A percentile compares a stretch with the other conserved stretches of the same genome.
Conservation (phyloP, 2,888 invertebrate species). For the Cantharis nigra region DNA sequence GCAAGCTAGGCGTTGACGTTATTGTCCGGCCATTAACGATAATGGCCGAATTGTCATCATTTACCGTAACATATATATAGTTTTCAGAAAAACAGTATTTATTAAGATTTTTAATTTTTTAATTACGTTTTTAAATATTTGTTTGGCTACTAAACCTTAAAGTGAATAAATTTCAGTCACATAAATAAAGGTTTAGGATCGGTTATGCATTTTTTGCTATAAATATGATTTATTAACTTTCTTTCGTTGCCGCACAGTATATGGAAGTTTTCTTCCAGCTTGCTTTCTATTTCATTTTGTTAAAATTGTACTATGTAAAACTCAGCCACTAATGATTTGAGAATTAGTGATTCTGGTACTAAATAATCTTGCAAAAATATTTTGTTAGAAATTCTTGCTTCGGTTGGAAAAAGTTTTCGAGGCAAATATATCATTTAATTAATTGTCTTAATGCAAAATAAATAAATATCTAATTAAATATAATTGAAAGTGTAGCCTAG, state of each 20-base stretch:
- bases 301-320: not conserved
- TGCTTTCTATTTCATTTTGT: not conserved
- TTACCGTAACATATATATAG: no score
- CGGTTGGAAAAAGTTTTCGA: not conserved
- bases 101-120: no score
- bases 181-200: no score
- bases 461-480: not conserved
- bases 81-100: no score
- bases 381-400: not conserved
- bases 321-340: not conserved
- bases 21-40: no score
- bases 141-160: no score
- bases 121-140: no score
- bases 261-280: not conserved
- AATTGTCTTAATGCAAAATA: not conserved
- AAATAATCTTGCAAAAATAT: not conserved
- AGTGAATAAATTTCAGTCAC: no score
- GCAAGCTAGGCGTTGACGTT: no score
- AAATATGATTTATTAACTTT: not conserved
- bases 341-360: not conserved
- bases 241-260: not conserved
- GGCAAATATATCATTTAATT: not conserved
- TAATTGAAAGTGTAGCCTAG: conserved; percentile 4
- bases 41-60: no score
- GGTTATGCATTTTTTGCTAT: not conserved